phyloP scores from a whole-genome alignment of 1,140 invertebrate genomes.

The Carcinoscorpius rotundicauda region DNA sequence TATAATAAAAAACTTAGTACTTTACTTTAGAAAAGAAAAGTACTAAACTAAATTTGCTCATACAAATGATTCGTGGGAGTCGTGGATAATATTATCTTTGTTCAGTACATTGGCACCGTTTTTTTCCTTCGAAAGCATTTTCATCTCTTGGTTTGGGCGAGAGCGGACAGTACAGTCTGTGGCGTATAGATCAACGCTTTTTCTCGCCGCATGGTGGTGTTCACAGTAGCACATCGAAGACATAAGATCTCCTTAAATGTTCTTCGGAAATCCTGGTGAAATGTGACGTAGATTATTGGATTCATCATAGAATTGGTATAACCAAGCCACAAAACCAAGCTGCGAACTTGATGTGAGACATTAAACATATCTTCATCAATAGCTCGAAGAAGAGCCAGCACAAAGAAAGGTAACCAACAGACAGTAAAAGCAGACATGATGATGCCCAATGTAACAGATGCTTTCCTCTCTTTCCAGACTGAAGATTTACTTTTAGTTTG shows the following conservation, averaged over 20 bases:
- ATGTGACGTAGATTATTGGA: slow-evolving; percentile 81
- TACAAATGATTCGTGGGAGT: too few relatives aligned
- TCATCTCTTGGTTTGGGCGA: too few relatives aligned
- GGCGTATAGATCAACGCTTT: too few relatives aligned
- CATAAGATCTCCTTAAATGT: slow-evolving; percentile 86
- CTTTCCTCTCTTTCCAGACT: slow-evolving; percentile 44
- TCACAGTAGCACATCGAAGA: slow-evolving; percentile 72
- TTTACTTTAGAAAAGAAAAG: too few relatives aligned
- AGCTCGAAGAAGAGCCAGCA: slow-evolving; percentile 68
- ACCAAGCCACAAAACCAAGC: slow-evolving; percentile 75
- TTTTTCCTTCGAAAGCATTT: too few relatives aligned
- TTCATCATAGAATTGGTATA: slow-evolving; percentile 94
- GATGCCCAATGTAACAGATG: slow-evolving; percentile 78
- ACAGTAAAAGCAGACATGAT: slow-evolving; percentile 93
- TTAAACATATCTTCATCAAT: slow-evolving; percentile 78
- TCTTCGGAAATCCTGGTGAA: slow-evolving; percentile 81
- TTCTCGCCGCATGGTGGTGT: slow-evolving; percentile 81
- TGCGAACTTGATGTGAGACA: slow-evolving; percentile 22
- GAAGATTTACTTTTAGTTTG: too few relatives aligned
- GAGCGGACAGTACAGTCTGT: too few relatives aligned
- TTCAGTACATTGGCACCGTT: too few relatives aligned
- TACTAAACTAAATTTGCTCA: too few relatives aligned
- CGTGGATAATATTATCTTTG: too few relatives aligned
- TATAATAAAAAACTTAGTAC: too few relatives aligned
- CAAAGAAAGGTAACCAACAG: slow-evolving; percentile 71